Evolutionary conservation across 2,888 invertebrate genomes (phyloP).

Genomic region (Horisme vitalbata): DNA sequence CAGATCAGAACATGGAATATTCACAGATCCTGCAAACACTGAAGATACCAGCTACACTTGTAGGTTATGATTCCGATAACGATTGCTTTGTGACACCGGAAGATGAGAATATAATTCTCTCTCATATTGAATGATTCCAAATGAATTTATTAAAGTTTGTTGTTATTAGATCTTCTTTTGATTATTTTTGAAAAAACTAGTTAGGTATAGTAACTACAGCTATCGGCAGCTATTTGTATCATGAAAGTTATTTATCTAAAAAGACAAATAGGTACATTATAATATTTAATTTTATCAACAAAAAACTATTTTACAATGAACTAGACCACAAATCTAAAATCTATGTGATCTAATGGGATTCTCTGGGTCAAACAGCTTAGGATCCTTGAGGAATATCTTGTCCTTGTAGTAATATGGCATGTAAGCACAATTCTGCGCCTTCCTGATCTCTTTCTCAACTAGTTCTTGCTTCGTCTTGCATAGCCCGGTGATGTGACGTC

Average conservation of each 20-base stretch:
- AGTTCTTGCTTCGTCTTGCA: slow-evolving; percentile 91
- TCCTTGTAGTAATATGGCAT: slow-evolving; percentile 94
- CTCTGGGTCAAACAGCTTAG: slow-evolving; percentile 94
- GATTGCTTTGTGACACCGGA: slow-evolving; percentile 71
- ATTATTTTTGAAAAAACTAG: no score
- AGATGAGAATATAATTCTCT: slow-evolving; percentile 58
- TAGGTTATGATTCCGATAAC: slow-evolving; percentile 76
- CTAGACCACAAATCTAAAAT: slow-evolving; percentile 58
- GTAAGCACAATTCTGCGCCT: slow-evolving; percentile 89
- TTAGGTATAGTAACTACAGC: slow-evolving; percentile 2
- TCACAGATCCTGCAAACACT: slow-evolving; percentile 70
- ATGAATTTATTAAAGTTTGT: slow-evolving; percentile 18
- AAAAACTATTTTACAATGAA: slow-evolving; percentile 21
- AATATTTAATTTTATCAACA: slow-evolving; percentile 11
- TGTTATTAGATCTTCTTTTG: background rate
- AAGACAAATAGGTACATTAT: background rate
- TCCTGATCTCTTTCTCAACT: slow-evolving; percentile 88
- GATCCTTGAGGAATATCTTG: slow-evolving; percentile 91
- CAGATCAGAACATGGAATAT: slow-evolving; percentile 70
- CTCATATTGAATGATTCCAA: slow-evolving; percentile 45
- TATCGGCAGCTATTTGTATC: no score
- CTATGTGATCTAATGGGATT: slow-evolving; percentile 91
- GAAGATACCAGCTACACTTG: slow-evolving; percentile 72
- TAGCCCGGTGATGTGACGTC: slow-evolving; percentile 95
- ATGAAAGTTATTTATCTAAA: no score